Conservation (phyloP, 2,113 vertebrate species). For the Dasypus novemcinctus region DNA sequence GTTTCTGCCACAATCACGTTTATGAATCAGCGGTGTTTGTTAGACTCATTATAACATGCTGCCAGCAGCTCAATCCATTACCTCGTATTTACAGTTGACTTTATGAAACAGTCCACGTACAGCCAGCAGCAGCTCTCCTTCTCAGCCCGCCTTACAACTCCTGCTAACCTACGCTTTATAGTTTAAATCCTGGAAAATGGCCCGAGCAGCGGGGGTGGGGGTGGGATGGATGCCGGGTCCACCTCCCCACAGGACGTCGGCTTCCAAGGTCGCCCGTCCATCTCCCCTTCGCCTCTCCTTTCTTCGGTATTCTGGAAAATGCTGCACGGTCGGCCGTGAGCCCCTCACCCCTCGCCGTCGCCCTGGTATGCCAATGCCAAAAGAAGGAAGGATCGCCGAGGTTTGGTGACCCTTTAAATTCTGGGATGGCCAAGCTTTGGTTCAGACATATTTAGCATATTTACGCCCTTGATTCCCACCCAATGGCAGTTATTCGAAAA, state of each 20-base stretch:
- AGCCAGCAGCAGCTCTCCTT: too few relatives aligned
- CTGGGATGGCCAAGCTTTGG: background rate
- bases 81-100: too few relatives aligned
- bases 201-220: accelerated
- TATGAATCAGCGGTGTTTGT: too few relatives aligned
- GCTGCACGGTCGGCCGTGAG: background rate
- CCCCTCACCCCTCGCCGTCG: too few relatives aligned
- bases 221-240: background rate
- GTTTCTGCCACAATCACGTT: too few relatives aligned
- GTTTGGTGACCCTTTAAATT: background rate
- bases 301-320: background rate
- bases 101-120: too few relatives aligned
- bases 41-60: too few relatives aligned
- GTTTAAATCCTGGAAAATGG: background rate
- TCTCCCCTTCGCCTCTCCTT: background rate
- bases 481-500: background rate
- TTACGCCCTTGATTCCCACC: background rate
- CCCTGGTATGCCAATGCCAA: background rate
- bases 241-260: background rate
- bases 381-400: background rate
- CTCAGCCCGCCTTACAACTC: too few relatives aligned
- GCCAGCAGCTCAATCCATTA: too few relatives aligned
- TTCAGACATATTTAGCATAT: background rate
- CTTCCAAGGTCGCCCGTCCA: background rate
- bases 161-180: too few relatives aligned